These are phyloP conservation scores for Linnaemya tessellans DNA, from an alignment of 2,888 invertebrate genomes.

Conservation along the genomic window DNA sequence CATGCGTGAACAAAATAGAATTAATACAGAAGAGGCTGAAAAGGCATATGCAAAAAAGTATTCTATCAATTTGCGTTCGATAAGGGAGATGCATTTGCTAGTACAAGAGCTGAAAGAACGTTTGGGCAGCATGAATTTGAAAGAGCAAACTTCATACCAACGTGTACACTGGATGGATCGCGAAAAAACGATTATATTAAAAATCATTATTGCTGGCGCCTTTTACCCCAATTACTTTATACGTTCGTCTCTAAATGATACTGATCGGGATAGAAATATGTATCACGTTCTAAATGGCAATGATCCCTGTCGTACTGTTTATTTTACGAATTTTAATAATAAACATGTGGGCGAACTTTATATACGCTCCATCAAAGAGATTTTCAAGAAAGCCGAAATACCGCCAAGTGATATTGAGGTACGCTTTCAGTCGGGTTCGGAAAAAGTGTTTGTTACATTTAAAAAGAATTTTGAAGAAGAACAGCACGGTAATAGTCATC, in stretches of 20 bases:
- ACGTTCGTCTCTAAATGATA: slow-evolving; percentile 84
- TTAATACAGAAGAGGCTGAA: slow-evolving; percentile 84
- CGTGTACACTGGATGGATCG: slow-evolving; percentile 83
- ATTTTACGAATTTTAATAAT: slow-evolving; percentile 85
- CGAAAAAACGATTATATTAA: slow-evolving; percentile 87
- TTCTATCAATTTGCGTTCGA: slow-evolving; percentile 88
- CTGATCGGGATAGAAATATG: slow-evolving; percentile 87
- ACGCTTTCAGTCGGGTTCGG: slow-evolving; percentile 83
- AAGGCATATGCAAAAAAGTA: slow-evolving; percentile 88
- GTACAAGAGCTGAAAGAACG: slow-evolving; percentile 88
- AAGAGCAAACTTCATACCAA: slow-evolving; percentile 83
- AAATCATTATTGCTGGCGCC: slow-evolving; percentile 86
- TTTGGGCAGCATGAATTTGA: slow-evolving; percentile 86
- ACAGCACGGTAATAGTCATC: slow-evolving; percentile 59
- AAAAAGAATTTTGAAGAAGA: slow-evolving; percentile 81
- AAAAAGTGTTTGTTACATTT: slow-evolving; percentile 89
- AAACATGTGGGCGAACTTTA: slow-evolving; percentile 89
- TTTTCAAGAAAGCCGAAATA: slow-evolving; percentile 84
- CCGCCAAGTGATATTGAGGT: slow-evolving; percentile 82
- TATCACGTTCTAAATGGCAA: slow-evolving; percentile 88
- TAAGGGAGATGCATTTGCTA: slow-evolving; percentile 89
- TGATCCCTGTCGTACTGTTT: slow-evolving; percentile 91
- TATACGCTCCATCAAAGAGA: slow-evolving; percentile 86
- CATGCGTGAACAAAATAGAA: slow-evolving; percentile 85
- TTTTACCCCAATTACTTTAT: slow-evolving; percentile 97